Percentiles rank a stretch among this genome's conserved stretches.
Evolutionary conservation across 2,888 invertebrate genomes (phyloP).

Genomic region (Argyresthia goedartella): DNA sequence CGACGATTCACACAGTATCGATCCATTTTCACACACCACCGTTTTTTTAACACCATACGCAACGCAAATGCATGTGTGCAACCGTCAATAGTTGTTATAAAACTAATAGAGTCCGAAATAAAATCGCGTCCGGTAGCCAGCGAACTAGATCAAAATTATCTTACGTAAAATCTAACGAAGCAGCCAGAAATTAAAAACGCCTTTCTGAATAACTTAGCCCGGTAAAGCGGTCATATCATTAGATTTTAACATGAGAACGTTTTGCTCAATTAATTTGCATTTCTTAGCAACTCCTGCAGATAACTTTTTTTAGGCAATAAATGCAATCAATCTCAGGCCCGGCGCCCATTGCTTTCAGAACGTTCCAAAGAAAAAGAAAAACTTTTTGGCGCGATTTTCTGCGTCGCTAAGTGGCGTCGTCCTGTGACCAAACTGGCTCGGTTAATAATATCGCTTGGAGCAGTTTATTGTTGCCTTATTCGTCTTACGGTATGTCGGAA

Average conservation of each 20-base stretch:
- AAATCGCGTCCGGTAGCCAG: slow-evolving; percentile 25
- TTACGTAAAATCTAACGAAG: slow-evolving; percentile 53
- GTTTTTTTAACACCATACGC: neutral
- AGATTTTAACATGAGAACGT: neutral
- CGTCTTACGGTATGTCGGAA: slow-evolving; percentile 65
- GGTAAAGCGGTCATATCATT: slow-evolving; percentile 10
- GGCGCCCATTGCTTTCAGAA: neutral
- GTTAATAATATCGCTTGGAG: slow-evolving; percentile 44
- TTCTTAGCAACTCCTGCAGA: slow-evolving; percentile 27
- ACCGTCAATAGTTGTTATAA: slow-evolving; percentile 22
- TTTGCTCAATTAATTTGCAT: neutral
- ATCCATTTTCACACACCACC: slow-evolving; percentile 35
- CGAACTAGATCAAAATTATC: slow-evolving; percentile 31
- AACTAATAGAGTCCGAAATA: slow-evolving; percentile 37
- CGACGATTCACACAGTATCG: slow-evolving; percentile 50
- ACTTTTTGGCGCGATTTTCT: neutral
- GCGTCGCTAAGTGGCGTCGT: slow-evolving; percentile 26
- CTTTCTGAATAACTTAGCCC: slow-evolving; percentile 31
- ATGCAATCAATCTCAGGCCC: neutral
- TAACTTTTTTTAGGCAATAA: neutral
- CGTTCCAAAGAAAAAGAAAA: neutral
- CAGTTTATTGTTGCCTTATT: slow-evolving; percentile 52
- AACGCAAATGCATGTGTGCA: neutral
- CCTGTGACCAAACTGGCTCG: slow-evolving; percentile 39
- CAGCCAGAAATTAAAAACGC: slow-evolving; percentile 43